Percentiles rank a stretch among this genome's conserved stretches.
Evolutionary conservation across 2,888 invertebrate species (phyloP).

Genomic region (Limnephilus rhombicus): DNA sequence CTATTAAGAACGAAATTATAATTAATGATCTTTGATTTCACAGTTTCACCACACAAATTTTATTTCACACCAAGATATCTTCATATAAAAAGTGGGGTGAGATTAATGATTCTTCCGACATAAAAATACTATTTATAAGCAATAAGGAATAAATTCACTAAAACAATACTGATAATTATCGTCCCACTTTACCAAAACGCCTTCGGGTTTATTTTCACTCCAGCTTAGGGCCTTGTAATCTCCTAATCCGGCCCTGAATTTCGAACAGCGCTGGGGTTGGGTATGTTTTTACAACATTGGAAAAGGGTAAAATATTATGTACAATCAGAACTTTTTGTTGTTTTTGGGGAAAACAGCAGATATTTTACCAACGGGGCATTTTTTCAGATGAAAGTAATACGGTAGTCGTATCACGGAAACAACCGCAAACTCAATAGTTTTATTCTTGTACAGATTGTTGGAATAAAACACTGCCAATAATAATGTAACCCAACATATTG

Average conservation of each 20-base stretch:
- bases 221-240: neutral
- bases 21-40: no score
- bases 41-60: no score
- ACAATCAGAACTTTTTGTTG: constrained; percentile 17
- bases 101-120: neutral
- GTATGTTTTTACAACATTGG: neutral
- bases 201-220: neutral
- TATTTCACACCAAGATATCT: neutral
- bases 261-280: neutral
- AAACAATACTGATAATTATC: neutral
- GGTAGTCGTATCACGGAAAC: neutral
- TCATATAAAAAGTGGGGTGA: no score
- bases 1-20: no score
- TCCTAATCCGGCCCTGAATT: neutral
- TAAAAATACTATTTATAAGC: neutral
- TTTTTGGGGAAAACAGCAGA: neutral
- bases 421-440: neutral
- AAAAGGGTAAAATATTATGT: constrained; percentile 23
- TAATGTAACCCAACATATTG: no score
- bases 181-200: neutral
- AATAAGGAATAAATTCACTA: neutral
- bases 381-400: neutral
- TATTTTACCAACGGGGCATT: neutral
- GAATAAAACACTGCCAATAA: no score
- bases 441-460: no score